Base-by-base conservation (phyloP, 2,888 invertebrate genomes). In the Drosophila falleni region DNA sequence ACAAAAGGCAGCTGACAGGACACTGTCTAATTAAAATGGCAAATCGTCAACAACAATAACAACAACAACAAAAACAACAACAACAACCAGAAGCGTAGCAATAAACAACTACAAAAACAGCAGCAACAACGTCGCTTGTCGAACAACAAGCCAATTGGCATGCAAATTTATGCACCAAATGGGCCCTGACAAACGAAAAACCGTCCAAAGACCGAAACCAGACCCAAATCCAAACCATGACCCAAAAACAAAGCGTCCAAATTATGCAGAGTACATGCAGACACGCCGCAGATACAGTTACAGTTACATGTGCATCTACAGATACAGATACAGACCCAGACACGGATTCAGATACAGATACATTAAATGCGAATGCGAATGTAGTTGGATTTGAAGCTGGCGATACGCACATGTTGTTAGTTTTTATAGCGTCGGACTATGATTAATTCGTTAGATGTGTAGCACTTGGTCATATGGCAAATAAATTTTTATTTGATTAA, bases 401-500 rank as follows among this genome's bases (percentile, higher is more conserved):
- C 10, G 44, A 35, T 37, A 49, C 37, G 62, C 68, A 53, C 55
- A 74, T 84, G 58, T 71, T 76, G 61, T 44, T 46, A 31, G 61
- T 41, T 61, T 67, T 67, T 23, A 37, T 50, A 60, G 54, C 47
- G 46, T 51, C 19, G 31, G 44, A 23, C 39, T 44, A 63, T 72
- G 87, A 78, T 74, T 80, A 80, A 81, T 87, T 80, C 74, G 64
- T 41, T 60, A 44, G 60, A 49, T 35, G 68, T 37, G 29, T 31
- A 67, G 71, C 68, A 61, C 46, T 68, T 66, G 62, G 37, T 49
- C 66, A 67, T 71, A 71, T 69, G 39, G 39, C 69, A 71, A 78
- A 80, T 86, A 84, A 75, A 84, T 89, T 87, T 79, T 74, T 77
- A 80, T 89, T 89, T 89, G 85, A 78, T 89, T 75, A 77, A 87